Evolutionary conservation across 30 jellyfish, hydroid and myxozoan species (phyloP).

Genomic region (Clytia hemisphaerica): DNA sequence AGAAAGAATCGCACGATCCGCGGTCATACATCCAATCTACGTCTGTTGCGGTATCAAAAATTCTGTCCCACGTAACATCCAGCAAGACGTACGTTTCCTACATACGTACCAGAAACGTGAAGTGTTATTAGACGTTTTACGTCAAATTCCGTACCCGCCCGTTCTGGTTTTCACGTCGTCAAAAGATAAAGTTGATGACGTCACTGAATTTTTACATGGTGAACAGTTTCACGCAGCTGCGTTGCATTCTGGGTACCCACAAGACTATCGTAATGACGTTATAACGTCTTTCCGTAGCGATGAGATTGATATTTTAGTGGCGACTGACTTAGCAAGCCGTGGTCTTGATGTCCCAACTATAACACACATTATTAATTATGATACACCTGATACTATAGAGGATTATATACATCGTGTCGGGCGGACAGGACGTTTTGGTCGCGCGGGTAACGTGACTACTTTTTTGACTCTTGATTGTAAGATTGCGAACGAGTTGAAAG

Average conservation of each 20-base stretch:
- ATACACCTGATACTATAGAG: slow-evolving; percentile 64
- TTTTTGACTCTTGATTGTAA: slow-evolving; percentile 76
- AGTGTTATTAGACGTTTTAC: slow-evolving; percentile 46
- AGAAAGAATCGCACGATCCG: slow-evolving; percentile 83
- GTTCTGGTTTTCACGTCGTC: slow-evolving; percentile 65
- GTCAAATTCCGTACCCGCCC: slow-evolving; percentile 77
- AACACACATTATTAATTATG: slow-evolving; percentile 83
- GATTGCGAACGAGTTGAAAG: slow-evolving; percentile 70
- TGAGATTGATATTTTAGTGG: slow-evolving; percentile 68
- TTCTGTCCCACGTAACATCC: slow-evolving; percentile 46
- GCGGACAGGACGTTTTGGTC: slow-evolving; percentile 90
- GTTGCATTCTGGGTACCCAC: slow-evolving; percentile 64
- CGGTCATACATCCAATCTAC: slow-evolving; percentile 62
- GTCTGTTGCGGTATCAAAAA: slow-evolving; percentile 62
- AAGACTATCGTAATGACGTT: slow-evolving; percentile 36
- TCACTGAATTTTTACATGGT: slow-evolving; percentile 40
- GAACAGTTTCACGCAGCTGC: slow-evolving; percentile 87
- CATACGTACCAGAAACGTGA: slow-evolving; percentile 69
- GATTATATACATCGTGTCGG: slow-evolving; percentile 93
- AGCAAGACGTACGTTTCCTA: slow-evolving; percentile 48
- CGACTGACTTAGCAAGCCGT: slow-evolving; percentile 87
- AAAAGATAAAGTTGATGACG: slow-evolving; percentile 41
- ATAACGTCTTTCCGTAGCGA: slow-evolving; percentile 48
- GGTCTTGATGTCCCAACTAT: slow-evolving; percentile 76
- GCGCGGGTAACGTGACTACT: slow-evolving; percentile 79